Evolutionary conservation across 2,797 vertebrate species (phyloP).

Genomic region (Spea hammondii): DNA sequence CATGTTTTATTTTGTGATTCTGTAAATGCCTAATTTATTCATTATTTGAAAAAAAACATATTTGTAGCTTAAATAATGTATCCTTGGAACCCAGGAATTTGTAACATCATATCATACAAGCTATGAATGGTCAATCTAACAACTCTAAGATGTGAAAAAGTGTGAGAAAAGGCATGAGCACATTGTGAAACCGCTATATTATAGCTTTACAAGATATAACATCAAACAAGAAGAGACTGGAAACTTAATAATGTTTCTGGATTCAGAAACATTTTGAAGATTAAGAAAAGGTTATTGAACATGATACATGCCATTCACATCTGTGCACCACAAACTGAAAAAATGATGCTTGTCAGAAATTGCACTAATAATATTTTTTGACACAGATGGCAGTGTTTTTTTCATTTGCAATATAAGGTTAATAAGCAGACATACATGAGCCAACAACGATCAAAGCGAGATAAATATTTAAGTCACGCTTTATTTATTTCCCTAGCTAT

Average conservation of each 20-base stretch:
- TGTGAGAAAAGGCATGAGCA: conserved; percentile 10
- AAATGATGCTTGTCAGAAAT: neutral
- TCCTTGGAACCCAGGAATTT: too few species aligned
- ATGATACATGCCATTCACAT: conserved; percentile 25
- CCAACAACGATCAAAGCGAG: conserved; percentile 1
- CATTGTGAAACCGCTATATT: neutral
- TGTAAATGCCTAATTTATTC: too few species aligned
- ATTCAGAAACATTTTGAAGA: conserved; percentile 40
- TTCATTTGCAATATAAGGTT: neutral
- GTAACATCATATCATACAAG: too few species aligned
- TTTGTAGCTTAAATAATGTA: too few species aligned
- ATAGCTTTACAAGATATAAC: conserved; percentile 10
- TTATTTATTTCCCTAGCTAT: neutral
- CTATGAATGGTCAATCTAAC: too few species aligned
- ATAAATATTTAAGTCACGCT: conserved; percentile 10
- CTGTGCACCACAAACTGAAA: conserved; percentile 17
- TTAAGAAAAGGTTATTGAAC: conserved; percentile 17
- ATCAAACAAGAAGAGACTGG: conserved; percentile 23
- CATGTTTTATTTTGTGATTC: too few species aligned
- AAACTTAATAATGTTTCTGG: conserved; percentile 39
- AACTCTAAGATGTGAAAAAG: neutral
- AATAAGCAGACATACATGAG: conserved; percentile 9
- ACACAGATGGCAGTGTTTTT: neutral
- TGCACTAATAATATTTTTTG: neutral
- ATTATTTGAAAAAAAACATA: too few species aligned